Conservation (phyloP, 2,888 invertebrate genomes). For the Phaedon cochleariae region DNA sequence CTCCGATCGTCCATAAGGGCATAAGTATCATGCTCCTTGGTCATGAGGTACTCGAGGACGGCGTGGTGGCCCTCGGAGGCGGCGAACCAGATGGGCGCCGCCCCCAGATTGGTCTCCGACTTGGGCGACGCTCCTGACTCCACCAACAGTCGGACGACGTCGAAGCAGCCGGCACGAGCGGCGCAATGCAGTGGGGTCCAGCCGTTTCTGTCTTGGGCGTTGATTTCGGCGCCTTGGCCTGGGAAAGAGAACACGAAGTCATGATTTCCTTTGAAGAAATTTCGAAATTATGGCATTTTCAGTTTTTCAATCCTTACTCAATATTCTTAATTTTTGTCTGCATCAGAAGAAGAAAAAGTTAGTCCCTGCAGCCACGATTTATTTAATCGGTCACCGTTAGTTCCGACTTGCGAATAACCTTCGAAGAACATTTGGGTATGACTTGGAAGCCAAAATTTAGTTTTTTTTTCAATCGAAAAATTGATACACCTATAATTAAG, state of each 20-base stretch:
- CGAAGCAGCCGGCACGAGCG: constrained; percentile 91
- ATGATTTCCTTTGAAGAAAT: neutral
- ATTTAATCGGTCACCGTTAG: too few species aligned
- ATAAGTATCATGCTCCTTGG: constrained; percentile 97
- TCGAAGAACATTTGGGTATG: too few species aligned
- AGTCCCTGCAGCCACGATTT: too few species aligned
- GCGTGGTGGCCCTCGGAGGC: constrained; percentile 97
- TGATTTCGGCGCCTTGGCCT: constrained; percentile 97
- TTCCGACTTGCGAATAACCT: too few species aligned
- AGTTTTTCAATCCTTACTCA: too few species aligned
- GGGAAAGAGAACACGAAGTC: too few species aligned
- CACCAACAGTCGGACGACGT: constrained; percentile 92
- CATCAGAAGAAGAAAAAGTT: too few species aligned
- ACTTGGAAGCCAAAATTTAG: too few species aligned
- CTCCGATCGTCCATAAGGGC: constrained; percentile 96
- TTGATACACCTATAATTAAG: too few species aligned
- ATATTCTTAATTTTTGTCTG: too few species aligned
- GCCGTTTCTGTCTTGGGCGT: constrained; percentile 95
- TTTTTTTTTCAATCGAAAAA: too few species aligned
- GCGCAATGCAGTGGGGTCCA: constrained; percentile 97
- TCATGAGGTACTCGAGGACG: constrained; percentile 93
- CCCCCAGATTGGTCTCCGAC: constrained; percentile 94
- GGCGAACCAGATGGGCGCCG: constrained; percentile 97
- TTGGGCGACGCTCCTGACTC: constrained; percentile 97
- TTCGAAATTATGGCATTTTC: too few species aligned